Conservation (phyloP, 2,113 vertebrate genomes). For the Ceyx melanurus region DNA sequence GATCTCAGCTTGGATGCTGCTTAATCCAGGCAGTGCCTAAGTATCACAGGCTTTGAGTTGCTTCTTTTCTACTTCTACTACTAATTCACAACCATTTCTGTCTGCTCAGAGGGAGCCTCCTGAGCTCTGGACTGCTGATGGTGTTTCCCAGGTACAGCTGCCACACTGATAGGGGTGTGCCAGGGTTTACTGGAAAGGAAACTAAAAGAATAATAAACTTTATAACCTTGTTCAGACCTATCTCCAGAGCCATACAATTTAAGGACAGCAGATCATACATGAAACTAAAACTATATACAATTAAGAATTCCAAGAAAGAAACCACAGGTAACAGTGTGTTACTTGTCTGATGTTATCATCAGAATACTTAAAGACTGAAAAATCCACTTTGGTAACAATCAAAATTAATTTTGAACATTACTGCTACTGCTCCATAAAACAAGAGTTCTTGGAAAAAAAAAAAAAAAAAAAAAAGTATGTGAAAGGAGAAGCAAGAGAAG, state of each 20-base stretch:
- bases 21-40: not conserved
- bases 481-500: not conserved
- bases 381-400: not conserved
- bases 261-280: not conserved
- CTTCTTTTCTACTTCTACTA: not conserved
- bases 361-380: not conserved
- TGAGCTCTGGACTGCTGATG: rapidly evolving
- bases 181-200: not conserved
- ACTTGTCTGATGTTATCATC: not conserved
- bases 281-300: not conserved
- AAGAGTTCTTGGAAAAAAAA: not conserved
- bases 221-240: not conserved
- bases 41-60: not conserved
- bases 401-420: not conserved
- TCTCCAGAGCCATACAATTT: not conserved
- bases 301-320: not conserved
- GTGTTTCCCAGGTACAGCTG: not conserved
- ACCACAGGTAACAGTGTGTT: not conserved
- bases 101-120: not conserved
- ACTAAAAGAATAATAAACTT: not conserved
- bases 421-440: not conserved
- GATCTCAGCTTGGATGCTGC: not conserved
- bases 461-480: not conserved
- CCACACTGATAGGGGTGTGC: rapidly evolving
- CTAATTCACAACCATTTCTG: not conserved